Percentiles rank a stretch among this genome's conserved stretches.
Evolutionary conservation across 2,888 invertebrate genomes (phyloP).

Genomic region (Ophioninae sp.): DNA sequence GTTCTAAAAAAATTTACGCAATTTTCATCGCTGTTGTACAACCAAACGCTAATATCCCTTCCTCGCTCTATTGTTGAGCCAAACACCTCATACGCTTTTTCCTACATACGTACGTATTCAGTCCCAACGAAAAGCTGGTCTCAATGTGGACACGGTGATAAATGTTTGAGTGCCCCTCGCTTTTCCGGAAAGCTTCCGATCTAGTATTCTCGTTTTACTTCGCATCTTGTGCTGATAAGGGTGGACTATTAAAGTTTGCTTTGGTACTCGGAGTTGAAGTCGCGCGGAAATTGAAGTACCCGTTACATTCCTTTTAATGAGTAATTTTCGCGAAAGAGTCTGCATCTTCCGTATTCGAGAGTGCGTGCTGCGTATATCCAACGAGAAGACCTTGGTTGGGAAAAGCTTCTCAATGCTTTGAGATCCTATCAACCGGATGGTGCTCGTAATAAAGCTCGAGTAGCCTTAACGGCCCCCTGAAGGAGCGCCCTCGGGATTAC

Average conservation of each 20-base stretch:
- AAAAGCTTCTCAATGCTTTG: not conserved
- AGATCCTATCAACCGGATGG: not conserved
- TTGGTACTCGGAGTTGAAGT: not conserved
- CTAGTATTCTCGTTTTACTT: not conserved
- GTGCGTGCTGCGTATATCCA: not conserved
- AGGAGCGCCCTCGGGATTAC: not conserved
- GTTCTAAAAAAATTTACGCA: not conserved
- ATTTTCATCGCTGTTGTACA: not conserved
- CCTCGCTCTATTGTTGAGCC: slow-evolving; percentile 2
- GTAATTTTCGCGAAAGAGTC: not conserved
- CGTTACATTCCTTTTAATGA: slow-evolving; percentile 2
- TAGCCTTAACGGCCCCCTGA: not conserved
- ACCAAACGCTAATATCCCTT: slow-evolving; percentile 27
- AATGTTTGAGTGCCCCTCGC: not conserved
- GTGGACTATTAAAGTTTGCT: not conserved
- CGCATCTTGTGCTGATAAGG: not conserved
- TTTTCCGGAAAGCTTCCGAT: not conserved
- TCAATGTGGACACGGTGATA: not conserved
- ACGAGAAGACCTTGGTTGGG: not conserved
- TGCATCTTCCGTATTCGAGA: not conserved
- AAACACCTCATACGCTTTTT: slow-evolving; percentile 17
- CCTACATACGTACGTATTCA: not conserved
- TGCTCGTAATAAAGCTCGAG: not conserved
- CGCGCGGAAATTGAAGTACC: not conserved
- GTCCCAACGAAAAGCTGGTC: not conserved